Evolutionary conservation across 2,113 vertebrate genomes (phyloP), one percentile per base, ranked within the genome.

Genomic region (Tetrao urogallus): DNA sequence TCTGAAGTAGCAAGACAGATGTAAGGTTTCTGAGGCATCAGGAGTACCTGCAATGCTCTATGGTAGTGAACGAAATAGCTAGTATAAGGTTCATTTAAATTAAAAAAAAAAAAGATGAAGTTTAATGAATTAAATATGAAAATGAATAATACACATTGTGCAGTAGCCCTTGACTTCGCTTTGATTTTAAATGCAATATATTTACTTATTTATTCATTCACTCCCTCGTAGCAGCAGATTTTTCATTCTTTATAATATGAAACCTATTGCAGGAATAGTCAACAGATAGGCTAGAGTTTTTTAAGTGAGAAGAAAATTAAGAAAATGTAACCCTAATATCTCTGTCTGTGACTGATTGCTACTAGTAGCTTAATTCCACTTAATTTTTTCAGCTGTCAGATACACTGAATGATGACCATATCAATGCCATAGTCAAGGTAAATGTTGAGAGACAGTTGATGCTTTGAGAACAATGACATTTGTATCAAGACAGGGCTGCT

Each of bases 81-180:
- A 63, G 24, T 47, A 16, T 71, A 87, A 83, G n/a, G 34, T 63
- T 90, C 80, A 94, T 81, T 88, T 86, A 79, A 83, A 87, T 87
- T 78, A n/a, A 57, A 80, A 77, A 27, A 17, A 78, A 86, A 67
- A 78, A 88, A 67, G 8, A 88, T 92, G 8, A 90, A 45, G 13
- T 84, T 82, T 79, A 77, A 92, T 94, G 65, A 95, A 95, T 94
- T 94, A 88, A 91, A 89, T 86, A 95, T 91, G 82, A 94, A 92
- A 93, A 93, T 73, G 32, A 96, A 89, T 94, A 94, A 95, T 83
- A 77, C 61, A 95, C 43, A 56, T 67, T 85, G 40, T 80, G 22
- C 75, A 86, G 72, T 74, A 91, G 65, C 78, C 65, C 32, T 73
- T 88, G 57, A 86, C 75, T 86, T 94, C 82, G 21, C 40, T 94